Conservation (phyloP, 2,113 vertebrate species). For the Seriola dumerili region DNA sequence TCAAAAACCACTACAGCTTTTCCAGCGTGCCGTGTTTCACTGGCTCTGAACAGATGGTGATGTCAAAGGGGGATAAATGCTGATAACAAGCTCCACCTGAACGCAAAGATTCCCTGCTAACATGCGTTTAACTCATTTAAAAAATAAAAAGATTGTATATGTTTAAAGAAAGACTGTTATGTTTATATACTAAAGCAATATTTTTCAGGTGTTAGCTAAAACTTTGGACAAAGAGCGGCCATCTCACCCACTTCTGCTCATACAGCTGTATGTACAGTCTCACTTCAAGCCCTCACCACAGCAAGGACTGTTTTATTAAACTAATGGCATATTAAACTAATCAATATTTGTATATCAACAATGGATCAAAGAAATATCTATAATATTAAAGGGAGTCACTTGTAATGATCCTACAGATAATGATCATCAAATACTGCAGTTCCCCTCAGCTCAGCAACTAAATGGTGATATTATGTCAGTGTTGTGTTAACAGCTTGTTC, state of each 20-base stretch:
- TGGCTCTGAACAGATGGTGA: neutral
- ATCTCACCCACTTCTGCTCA: too few species aligned
- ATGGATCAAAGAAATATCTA: too few species aligned
- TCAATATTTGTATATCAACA: neutral
- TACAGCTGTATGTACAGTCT: too few species aligned
- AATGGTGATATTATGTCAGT: too few species aligned
- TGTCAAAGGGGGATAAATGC: neutral
- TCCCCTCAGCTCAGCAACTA: too few species aligned
- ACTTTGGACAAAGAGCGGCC: neutral
- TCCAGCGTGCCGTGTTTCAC: neutral
- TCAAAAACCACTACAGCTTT: neutral
- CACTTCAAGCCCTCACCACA: too few species aligned
- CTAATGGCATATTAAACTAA: neutral
- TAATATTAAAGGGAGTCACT: neutral
- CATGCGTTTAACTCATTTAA: neutral
- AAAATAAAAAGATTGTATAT: too few species aligned
- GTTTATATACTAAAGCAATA: neutral
- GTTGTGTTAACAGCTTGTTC: too few species aligned
- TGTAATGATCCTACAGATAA: neutral
- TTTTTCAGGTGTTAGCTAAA: neutral
- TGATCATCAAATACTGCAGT: neutral
- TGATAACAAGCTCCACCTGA: slow-evolving; percentile 1
- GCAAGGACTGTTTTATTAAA: neutral
- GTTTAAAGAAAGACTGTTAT: neutral
- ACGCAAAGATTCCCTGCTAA: neutral